Evolutionary conservation across 2,888 invertebrate genomes (phyloP), one percentile per base, ranked within the genome.

Genomic region (Ennomos erosarius): DNA sequence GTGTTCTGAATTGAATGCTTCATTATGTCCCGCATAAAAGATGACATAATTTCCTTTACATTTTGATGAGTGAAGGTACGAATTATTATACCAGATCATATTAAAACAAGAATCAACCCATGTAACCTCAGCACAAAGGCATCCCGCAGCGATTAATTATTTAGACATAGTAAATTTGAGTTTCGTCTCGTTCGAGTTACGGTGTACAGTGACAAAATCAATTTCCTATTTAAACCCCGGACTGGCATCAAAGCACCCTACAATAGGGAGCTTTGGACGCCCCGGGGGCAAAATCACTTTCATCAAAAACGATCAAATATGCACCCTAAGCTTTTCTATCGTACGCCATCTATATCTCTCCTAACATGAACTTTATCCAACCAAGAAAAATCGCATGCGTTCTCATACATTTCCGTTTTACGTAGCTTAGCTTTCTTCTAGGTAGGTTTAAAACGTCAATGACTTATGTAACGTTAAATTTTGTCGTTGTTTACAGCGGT

Each of bases 271-370:
- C 65, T 73, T 69, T 65, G 64, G 65, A 68, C 61, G 62, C 59
- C 65, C 62, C 55, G 53, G 59, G 62, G 68, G 62, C 66, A 57
- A 70, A 70, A 73, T 71, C 72, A 72, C 70, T 71, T 71, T 71
- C 74, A 73, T 74, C 82, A 81, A 72, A 79, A 78, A 74, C 81
- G 80, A 88, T 90, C 83, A 88, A 87, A 89, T 88, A 90, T 90
- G 90, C 88, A 90, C 88, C 89, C 88, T 83, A 78, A 77, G 79
- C 75, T 74, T 72, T 65, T 74, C 68, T 81, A 82, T 84, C 82
- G 75, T 67, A 75, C 82, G 77, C 81, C 78, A 81, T 84, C 82
- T 83, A 77, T 75, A 74, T 68, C 65, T 70, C 68, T 58, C 38
- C 46, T 64, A 82, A 78, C 63, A 65, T 11, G 47, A 33, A 8